phyloP scores from a whole-genome alignment of 2,113 vertebrate genomes.

The Calyptommatus sinebrachiatus region DNA sequence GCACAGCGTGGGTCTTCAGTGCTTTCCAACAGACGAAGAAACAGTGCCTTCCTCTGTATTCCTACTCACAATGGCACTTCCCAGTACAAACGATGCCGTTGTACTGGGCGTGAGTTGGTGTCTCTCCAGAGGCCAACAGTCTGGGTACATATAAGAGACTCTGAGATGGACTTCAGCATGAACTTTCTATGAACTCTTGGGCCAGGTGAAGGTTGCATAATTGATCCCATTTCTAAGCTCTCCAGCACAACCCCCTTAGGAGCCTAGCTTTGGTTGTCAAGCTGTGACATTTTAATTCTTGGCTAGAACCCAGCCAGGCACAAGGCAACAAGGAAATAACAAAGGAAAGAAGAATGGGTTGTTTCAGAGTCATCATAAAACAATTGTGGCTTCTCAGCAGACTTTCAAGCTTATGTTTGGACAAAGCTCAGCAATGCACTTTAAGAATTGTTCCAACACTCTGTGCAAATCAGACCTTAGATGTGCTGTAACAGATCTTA shows the following conservation, averaged over 20 bases:
- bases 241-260: slow-evolving; percentile 8
- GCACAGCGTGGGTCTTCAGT: too few relatives aligned
- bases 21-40: background rate
- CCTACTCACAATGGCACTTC: background rate
- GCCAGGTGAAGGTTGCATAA: background rate
- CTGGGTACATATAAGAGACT: slow-evolving; percentile 11
- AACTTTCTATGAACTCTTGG: slow-evolving; percentile 2
- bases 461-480: too few relatives aligned
- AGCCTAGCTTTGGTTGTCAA: background rate
- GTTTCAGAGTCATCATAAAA: slow-evolving; percentile 29
- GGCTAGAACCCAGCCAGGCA: slow-evolving; percentile 8
- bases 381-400: background rate
- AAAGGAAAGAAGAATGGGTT: slow-evolving; percentile 13
- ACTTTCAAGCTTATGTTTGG: too few relatives aligned
- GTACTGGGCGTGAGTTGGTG: background rate
- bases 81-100: slow-evolving; percentile 10
- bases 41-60: background rate
- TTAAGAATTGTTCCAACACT: too few relatives aligned
- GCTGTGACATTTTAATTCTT: slow-evolving; percentile 25
- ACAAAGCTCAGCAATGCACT: too few relatives aligned
- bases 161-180: background rate
- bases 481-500: too few relatives aligned
- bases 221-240: slow-evolving; percentile 23
- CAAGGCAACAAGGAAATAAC: background rate
- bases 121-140: slow-evolving; percentile 4